Evolutionary conservation across 2,797 vertebrate species (phyloP), one percentile per base, ranked within the genome.

Genomic region (Tadarida brasiliensis): DNA sequence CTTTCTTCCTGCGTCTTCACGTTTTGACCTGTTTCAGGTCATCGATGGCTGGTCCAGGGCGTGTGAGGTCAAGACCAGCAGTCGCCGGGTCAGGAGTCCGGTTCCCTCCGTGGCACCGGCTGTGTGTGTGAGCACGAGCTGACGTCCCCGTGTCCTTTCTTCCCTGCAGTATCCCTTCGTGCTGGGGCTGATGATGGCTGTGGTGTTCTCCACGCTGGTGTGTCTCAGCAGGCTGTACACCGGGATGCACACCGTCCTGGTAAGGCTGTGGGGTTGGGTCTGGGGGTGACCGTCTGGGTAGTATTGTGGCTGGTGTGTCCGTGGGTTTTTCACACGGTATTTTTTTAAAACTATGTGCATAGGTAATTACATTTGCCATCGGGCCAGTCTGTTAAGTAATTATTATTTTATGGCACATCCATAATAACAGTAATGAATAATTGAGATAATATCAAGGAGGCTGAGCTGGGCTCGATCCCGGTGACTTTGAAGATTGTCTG

Each of bases 241-340:
- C 0, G 99, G 99, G 96, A 99, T 99, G 99, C 99, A 99, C 98
- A 99, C 99, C 0, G 98, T 99, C n/a, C 98, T 99, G 99, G 99
- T 99, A 98, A 99, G 99, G 81, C 47, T 49, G 4, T 3, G 3
- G 2, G 14, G 16, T 16, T 16, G 0, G 35, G 44, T 28, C 20
- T 57, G 0, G 12, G 2, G 2, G n/a, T 15, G 30, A 35, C 14
- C 14, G 10, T n/a, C 49, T 20, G n/a, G 3, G 4, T 8, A 7
- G 16, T 4, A 12, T 7, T 14, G 20, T 63, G 24, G 19, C 35
- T 44, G 10, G 2, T 2, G 33, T 28, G 56, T 26, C 12, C 8
- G 0, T 57, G 35, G 84, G 73, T 61, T 81, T 54, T 33, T 63
- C 61, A 35, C 11, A 7, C 6, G 44, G 30, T 14, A 14, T n/a